Percentiles rank a stretch among this genome's conserved stretches.
Evolutionary conservation across 2,888 invertebrate genomes (phyloP).

Genomic region (Thysanoteuthis rhombus): DNA sequence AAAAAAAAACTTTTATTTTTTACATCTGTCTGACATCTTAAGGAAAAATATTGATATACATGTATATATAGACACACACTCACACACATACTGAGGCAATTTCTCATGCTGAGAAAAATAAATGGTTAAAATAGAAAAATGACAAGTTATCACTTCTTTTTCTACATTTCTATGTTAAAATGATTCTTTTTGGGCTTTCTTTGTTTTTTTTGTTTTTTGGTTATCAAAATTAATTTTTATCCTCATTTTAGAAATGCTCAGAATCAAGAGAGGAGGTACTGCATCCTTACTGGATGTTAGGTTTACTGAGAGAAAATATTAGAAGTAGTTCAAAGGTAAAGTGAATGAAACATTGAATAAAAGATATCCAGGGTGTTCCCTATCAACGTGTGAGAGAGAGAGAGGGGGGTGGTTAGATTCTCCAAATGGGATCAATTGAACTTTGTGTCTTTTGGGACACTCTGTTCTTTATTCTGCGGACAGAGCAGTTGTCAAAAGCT

Average conservation of each 20-base stretch:
- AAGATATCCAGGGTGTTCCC: neutral
- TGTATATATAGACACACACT: neutral
- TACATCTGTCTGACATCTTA: neutral
- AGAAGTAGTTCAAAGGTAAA: neutral
- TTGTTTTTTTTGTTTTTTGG: too few species aligned
- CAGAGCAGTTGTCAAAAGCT: too few species aligned
- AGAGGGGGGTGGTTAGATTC: neutral
- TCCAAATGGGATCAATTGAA: neutral
- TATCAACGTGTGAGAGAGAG: neutral
- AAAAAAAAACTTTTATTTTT: neutral
- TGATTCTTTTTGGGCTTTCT: neutral
- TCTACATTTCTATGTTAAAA: neutral
- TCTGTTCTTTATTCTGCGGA: neutral
- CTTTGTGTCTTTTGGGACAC: neutral
- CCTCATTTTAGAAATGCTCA: too few species aligned
- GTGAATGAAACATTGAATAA: neutral
- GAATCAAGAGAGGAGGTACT: too few species aligned
- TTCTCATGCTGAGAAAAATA: neutral
- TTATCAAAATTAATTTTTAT: too few species aligned
- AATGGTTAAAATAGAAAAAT: slow-evolving; percentile 12
- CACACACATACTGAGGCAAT: neutral
- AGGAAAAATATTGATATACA: neutral
- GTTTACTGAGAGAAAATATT: neutral
- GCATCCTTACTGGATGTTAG: neutral
- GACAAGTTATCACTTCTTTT: neutral